A percentile compares a stretch with the other conserved stretches of the same genome.
Evolutionary conservation across 2,888 invertebrate genomes (phyloP).

Genomic region (Mycalesis mineus): DNA sequence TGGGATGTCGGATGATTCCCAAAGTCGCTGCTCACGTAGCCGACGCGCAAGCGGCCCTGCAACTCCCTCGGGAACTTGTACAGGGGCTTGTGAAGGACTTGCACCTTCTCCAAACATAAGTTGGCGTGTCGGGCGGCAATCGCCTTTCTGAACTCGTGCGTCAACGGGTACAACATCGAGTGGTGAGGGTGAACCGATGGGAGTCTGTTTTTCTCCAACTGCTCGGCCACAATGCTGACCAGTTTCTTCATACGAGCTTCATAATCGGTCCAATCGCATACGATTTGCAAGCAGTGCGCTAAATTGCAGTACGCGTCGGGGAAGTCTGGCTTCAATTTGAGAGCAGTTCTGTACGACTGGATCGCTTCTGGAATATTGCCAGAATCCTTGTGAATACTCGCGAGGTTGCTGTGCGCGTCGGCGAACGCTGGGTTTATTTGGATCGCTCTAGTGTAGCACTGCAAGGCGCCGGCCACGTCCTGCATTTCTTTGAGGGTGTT

Average conservation of each 20-base stretch:
- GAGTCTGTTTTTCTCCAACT: slow-evolving; percentile 96
- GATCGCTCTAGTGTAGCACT: slow-evolving; percentile 98
- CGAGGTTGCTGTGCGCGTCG: slow-evolving; percentile 99
- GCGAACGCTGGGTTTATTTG: slow-evolving; percentile 99
- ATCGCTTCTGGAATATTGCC: slow-evolving; percentile 99
- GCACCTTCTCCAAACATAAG: slow-evolving; percentile 97
- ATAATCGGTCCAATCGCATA: slow-evolving; percentile 99
- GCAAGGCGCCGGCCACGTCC: slow-evolving; percentile 96
- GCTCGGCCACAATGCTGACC: slow-evolving; percentile 97
- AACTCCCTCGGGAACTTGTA: slow-evolving; percentile 88
- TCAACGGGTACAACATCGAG: slow-evolving; percentile 98
- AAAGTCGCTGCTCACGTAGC: slow-evolving; percentile 99
- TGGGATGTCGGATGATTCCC: slow-evolving; percentile 99
- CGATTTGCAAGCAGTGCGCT: slow-evolving; percentile 98
- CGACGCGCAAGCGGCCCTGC: slow-evolving; percentile 88
- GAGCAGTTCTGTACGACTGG: slow-evolving; percentile 96
- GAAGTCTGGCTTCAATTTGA: slow-evolving; percentile 98
- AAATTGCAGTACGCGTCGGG: slow-evolving; percentile 99
- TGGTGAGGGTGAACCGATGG: slow-evolving; percentile 99
- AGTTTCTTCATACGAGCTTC: slow-evolving; percentile 97
- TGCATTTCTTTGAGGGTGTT: slow-evolving; percentile 99
- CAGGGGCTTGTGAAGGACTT: slow-evolving; percentile 93
- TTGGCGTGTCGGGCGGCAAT: slow-evolving; percentile 98
- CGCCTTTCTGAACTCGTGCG: slow-evolving; percentile 96
- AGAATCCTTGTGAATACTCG: slow-evolving; percentile 99